Percentiles rank a stretch among this genome's conserved stretches.
Evolutionary conservation across 1,140 invertebrate genomes (phyloP).

Genomic region (Hyphantria cunea): DNA sequence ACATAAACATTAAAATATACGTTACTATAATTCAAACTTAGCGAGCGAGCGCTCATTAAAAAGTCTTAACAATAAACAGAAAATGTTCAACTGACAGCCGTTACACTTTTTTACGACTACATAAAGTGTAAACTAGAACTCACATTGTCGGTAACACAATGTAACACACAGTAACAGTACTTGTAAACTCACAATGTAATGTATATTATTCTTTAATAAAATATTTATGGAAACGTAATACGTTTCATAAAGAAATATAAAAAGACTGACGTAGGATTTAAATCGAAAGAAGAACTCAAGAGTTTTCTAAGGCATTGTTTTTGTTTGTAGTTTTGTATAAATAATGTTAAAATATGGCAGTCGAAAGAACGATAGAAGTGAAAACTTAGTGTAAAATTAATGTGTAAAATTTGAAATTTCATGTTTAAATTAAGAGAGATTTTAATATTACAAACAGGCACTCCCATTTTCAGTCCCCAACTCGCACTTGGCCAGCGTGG

Average conservation of each 20-base stretch:
- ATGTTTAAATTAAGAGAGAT: too few species aligned
- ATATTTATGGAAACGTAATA: too few species aligned
- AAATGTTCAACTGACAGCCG: not conserved
- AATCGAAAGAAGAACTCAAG: not conserved
- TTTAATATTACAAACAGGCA: too few species aligned
- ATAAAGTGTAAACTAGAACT: slow-evolving; percentile 1
- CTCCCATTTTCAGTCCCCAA: too few species aligned
- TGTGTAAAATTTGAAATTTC: too few species aligned
- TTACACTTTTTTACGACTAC: not conserved
- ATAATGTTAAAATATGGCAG: too few species aligned
- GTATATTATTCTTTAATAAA: not conserved
- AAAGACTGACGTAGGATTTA: not conserved
- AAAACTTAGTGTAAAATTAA: too few species aligned
- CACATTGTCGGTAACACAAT: not conserved
- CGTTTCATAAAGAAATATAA: not conserved
- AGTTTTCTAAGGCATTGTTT: not conserved
- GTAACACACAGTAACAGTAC: not conserved
- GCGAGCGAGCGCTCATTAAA: too few species aligned
- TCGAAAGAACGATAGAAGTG: too few species aligned
- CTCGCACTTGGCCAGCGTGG: too few species aligned
- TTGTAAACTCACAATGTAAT: not conserved
- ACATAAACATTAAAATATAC: not conserved
- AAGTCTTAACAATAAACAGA: not conserved
- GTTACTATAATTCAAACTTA: not conserved
- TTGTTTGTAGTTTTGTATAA: not conserved